Base-by-base conservation (phyloP, 2,797 vertebrate species). In the Pseudotriccus pelzelni region DNA sequence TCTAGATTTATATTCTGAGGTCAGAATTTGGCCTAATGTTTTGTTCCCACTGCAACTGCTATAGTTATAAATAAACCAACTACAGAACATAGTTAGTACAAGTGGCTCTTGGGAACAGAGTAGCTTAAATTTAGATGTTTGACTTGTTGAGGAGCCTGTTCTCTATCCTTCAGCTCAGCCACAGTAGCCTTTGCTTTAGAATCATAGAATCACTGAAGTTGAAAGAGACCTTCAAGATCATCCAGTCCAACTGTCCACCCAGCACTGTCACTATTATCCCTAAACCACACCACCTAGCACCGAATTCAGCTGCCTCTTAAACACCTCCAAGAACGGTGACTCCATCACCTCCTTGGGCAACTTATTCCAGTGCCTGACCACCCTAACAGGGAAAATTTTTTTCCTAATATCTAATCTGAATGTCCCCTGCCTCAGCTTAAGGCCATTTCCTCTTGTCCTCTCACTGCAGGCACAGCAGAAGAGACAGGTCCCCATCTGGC, bases 21-120 rank as follows among this genome's bases (percentile, higher is more conserved):
- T 72, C 84, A 91, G 37, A 87, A 82, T 89, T 74, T 49, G 37
- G 21, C 55, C 69, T 84, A 87, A 46, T 70, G 74, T 89, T 97
- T 94, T 94, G 78, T 90, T 95, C 93, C 73, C 62, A 66, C 44
- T 94, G 78, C 64, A 95, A 62, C 49, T 89, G 37, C 74, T 90
- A 69, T 32, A 56, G 49, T 50, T 83, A 94, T 64, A 94, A 88
- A 85, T 94, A 97, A 97, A 93, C 63, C 21, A 46, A 72, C 63
- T 55, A 52, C 20, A 58, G 84, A 94, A 73, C 25, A 64, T 20
- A 77, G 37, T 67, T 28, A 75, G 86, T 82, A 59, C 1, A 9
- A 84, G 21, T 37, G 50, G 39, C 86, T 66, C 49, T 59, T 84
- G 90, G 32, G 32, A 92, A 52, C 6, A 4, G 24, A 69, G 16